Percentiles rank a stretch among this genome's conserved stretches.
Conservation (phyloP, 2,888 invertebrate species). For the Mythimna impura region DNA sequence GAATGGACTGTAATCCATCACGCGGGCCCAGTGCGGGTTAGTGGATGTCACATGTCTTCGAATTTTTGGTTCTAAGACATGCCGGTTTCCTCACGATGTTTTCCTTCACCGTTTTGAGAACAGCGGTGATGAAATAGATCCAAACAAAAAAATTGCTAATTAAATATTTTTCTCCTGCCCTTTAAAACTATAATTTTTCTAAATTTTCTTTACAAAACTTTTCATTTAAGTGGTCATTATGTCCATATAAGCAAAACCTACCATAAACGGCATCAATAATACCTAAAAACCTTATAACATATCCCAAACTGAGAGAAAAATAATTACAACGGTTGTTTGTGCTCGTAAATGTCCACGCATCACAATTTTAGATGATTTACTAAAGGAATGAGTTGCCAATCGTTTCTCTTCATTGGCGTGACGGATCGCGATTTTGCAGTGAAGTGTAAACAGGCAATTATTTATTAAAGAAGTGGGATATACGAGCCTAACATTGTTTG, state of each 20-base stretch:
- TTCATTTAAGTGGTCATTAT: constrained; percentile 5
- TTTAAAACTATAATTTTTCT: not conserved
- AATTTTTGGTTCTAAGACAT: too few relatives aligned
- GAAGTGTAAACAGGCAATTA: constrained; percentile 58
- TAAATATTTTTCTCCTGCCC: too few relatives aligned
- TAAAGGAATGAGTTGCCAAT: constrained; percentile 45
- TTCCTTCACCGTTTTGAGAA: too few relatives aligned
- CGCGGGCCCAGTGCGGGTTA: too few relatives aligned
- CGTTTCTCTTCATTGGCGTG: constrained; percentile 58
- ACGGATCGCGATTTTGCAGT: constrained; percentile 57
- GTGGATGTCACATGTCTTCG: too few relatives aligned
- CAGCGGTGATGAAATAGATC: too few relatives aligned
- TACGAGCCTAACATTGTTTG: constrained; percentile 7
- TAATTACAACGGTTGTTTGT: constrained; percentile 49
- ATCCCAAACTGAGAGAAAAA: constrained; percentile 10
- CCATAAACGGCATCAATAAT: constrained; percentile 9
- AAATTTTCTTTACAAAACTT: not conserved
- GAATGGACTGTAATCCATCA: too few relatives aligned
- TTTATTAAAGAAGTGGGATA: constrained; percentile 18
- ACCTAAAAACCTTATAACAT: constrained; percentile 6
- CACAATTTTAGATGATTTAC: constrained; percentile 49
- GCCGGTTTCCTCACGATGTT: too few relatives aligned
- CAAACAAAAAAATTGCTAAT: not conserved
- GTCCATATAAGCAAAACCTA: not conserved
- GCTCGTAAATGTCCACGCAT: constrained; percentile 37